phyloP scores from a whole-genome alignment of 2,888 invertebrate species.

The Microdon myrmicae region DNA sequence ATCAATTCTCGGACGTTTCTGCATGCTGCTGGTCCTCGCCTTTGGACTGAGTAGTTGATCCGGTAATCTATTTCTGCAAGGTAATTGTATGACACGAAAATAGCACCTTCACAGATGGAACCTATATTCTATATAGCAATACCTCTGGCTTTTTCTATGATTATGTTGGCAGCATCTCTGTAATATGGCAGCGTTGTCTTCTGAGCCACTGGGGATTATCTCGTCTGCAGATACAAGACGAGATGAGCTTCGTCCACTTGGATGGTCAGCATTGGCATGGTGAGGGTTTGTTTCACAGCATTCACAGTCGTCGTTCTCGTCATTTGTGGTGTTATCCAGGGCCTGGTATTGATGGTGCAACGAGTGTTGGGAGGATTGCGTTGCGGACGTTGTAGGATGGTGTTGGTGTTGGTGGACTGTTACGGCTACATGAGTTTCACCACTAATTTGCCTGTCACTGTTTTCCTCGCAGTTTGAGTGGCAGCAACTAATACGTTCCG shows the following conservation, averaged over 20 bases:
- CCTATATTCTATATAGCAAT: constrained; percentile 34
- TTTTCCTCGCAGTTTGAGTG: constrained; percentile 44
- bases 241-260: constrained; percentile 46
- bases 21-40: constrained; percentile 34
- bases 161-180: constrained; percentile 45
- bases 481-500: constrained; percentile 43
- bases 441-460: constrained; percentile 54
- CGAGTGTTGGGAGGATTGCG: constrained; percentile 41
- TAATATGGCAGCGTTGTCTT: constrained; percentile 50
- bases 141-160: constrained; percentile 51
- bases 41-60: constrained; percentile 48
- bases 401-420: constrained; percentile 55
- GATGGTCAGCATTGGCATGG: constrained; percentile 31
- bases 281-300: constrained; percentile 32
- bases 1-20: constrained; percentile 52
- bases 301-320: constrained; percentile 43
- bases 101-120: constrained; percentile 36
- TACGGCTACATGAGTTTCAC: constrained; percentile 55
- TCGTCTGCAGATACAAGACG: constrained; percentile 53
- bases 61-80: constrained; percentile 53
- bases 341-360: constrained; percentile 51
- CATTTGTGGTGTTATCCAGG: constrained; percentile 47
- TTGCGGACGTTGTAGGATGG: constrained; percentile 44
- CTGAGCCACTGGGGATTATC: constrained; percentile 55
- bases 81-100: constrained; percentile 47